phyloP scores from a whole-genome alignment of 2,888 invertebrate genomes.

The Leptinotarsa peninsularis region DNA sequence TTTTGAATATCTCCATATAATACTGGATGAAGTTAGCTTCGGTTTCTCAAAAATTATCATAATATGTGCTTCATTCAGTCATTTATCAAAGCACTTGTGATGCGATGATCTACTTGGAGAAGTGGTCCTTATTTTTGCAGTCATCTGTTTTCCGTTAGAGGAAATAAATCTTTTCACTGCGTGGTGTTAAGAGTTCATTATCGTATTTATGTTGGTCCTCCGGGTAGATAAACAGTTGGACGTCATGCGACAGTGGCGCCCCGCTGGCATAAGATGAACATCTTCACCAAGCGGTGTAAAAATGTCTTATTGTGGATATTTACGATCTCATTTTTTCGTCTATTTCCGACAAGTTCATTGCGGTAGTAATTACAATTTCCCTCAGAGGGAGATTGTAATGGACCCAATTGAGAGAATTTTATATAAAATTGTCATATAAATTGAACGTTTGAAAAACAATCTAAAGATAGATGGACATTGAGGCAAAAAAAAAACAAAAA shows the following conservation, averaged over 20 bases:
- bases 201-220: slow-evolving; percentile 54
- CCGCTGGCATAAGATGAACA: slow-evolving; percentile 48
- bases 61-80: too few species aligned
- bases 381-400: too few species aligned
- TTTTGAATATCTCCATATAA: too few species aligned
- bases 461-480: too few species aligned
- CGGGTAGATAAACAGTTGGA: slow-evolving; percentile 49
- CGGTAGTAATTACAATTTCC: slow-evolving; percentile 22
- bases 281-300: slow-evolving; percentile 36
- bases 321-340: slow-evolving; percentile 37
- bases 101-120: background rate
- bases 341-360: slow-evolving; percentile 29
- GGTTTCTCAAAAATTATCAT: too few species aligned
- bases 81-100: background rate
- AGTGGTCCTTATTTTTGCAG: background rate
- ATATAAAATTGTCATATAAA: too few species aligned
- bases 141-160: background rate
- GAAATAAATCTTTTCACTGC: slow-evolving; percentile 37
- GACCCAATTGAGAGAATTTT: too few species aligned
- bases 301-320: slow-evolving; percentile 44
- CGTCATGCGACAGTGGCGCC: slow-evolving; percentile 52
- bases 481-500: too few species aligned
- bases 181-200: slow-evolving; percentile 55
- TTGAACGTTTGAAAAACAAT: too few species aligned
- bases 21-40: too few species aligned